Evolutionary conservation across 2,113 vertebrate species (phyloP), one percentile per base, ranked within the genome.

Genomic region (Arothron firmamentum): DNA sequence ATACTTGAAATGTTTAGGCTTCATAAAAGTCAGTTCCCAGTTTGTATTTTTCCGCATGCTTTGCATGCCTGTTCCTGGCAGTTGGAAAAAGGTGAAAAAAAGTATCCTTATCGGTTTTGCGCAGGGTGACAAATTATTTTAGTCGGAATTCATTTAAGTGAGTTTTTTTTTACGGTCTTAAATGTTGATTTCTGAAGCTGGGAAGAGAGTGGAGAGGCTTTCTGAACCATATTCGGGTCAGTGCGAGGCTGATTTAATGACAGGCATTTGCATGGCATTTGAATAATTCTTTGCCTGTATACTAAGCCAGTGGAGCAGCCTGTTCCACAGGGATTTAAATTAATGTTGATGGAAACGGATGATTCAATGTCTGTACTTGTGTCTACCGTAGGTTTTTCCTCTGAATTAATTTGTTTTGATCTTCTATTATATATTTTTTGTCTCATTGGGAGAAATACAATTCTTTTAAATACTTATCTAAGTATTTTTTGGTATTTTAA

Each of bases 211-310:
- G 21, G 23, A 5, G 7, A 55, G 45, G 53, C 52, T 67, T 61
- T 55, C 51, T 70, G 55, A 59, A 41, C 41, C 12, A 43, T 38
- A 59, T 77, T 68, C 56, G 48, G 49, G 28, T 54, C 23, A 47
- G 20, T 51, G 31, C 38, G 55, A 12, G 56, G 61, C 64, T 61
- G 54, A 66, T 65, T 67, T 48, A 70, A 51, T 63, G 52, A 67
- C n/a, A 56, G 48, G 23, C 15, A 68, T 77, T 80, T 79, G 49
- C 67, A 70, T 79, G 45, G 20, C 15, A 70, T 80, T 85, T 77
- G 58, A 84, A 84, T 83, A 58, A 62, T 66, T 81, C 41, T 55
- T 19, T 60, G 43, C 42, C 34, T 67, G 67, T 59, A 72, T 55
- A 54, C 16, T 52, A 50, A 70, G 52, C 50, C 57, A 55, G 49